phyloP scores from a whole-genome alignment of 2,113 vertebrate genomes.

The Amblyornis subalaris region DNA sequence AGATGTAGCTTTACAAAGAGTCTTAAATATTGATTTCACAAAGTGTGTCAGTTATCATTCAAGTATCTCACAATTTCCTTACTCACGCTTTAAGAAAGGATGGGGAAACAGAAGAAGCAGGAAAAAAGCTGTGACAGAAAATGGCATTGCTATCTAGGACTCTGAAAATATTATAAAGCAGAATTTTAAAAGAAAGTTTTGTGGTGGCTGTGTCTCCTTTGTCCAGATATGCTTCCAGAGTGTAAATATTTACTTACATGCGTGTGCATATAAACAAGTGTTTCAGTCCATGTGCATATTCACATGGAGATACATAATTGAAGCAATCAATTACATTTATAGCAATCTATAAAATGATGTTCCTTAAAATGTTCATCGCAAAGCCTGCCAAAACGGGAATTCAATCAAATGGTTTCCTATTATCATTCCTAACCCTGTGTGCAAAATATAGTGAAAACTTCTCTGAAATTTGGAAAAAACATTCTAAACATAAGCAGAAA shows the following conservation, averaged over 20 bases:
- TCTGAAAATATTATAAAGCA: background rate
- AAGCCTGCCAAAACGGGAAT: background rate
- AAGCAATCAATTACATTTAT: background rate
- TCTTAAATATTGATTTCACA: background rate
- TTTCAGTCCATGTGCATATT: background rate
- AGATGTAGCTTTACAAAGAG: background rate
- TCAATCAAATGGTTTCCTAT: constrained; percentile 13
- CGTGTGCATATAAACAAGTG: background rate
- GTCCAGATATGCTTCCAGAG: background rate
- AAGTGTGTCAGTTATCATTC: background rate
- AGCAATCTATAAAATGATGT: background rate
- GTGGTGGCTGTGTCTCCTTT: background rate
- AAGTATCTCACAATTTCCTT: background rate
- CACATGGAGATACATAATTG: background rate
- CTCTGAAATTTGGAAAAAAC: constrained; percentile 36
- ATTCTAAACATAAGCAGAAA: constrained; percentile 40
- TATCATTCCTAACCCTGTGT: constrained; percentile 29
- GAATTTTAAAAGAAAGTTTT: background rate
- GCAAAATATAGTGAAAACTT: constrained; percentile 38
- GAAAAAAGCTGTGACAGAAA: background rate
- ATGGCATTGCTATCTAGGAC: background rate
- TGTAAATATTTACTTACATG: background rate
- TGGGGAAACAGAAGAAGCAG: background rate
- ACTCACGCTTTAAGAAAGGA: background rate
- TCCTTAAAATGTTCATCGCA: constrained; percentile 8